Base-by-base conservation (phyloP, 2,888 invertebrate genomes). In the Scrobipalpa costella region DNA sequence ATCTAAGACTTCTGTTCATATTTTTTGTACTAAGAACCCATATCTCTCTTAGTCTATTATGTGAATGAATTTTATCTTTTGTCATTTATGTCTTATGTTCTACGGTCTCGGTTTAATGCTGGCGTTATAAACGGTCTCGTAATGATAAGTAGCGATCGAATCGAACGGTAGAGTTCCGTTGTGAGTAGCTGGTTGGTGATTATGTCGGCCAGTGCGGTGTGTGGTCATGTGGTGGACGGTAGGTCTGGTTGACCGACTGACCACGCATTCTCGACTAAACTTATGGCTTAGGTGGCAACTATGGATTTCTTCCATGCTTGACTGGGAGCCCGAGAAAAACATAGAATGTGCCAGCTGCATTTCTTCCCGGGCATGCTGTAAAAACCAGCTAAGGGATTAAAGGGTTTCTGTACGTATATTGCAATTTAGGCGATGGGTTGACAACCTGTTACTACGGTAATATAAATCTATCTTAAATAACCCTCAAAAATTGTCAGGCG, bases 161-260 rank as follows among this genome's bases (percentile, higher is more conserved):
- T 19, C n/a, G 21, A 58, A 52, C 50, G 21, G 50, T 52, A 21
- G 19, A 52, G 50, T 21, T 13, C 50, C 50, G 50, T 52, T 52
- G 50, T 13, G 21, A 52, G 50, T 52, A 52, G 36, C 38, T 38
- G 19, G 58, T 19, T 13, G 72, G 68, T 76, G 64, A 65, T 62
- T 68, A 75, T 71, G 71, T 74, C 67, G 70, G 75, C 65, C 75
- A 40, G 17, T 38, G 57, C 33, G 21, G 34, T 34, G 15, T 21
- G 21, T 8, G 7, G 49, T n/a, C n/a, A 19, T 15, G 49, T 50
- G 44, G 27, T 27, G 5, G 34, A 17, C 57, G 34, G 34, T 33
- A 13, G 9, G n/a, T 27, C 34, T 34, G 34, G 19, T 21, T 50
- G 50, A 17, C 19, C 50, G 50, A 50, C 50, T 50, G 50, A 50